Evolutionary conservation across 2,113 vertebrate genomes (phyloP), one percentile per base, ranked within the genome.

Genomic region (Zosterops japonicus): DNA sequence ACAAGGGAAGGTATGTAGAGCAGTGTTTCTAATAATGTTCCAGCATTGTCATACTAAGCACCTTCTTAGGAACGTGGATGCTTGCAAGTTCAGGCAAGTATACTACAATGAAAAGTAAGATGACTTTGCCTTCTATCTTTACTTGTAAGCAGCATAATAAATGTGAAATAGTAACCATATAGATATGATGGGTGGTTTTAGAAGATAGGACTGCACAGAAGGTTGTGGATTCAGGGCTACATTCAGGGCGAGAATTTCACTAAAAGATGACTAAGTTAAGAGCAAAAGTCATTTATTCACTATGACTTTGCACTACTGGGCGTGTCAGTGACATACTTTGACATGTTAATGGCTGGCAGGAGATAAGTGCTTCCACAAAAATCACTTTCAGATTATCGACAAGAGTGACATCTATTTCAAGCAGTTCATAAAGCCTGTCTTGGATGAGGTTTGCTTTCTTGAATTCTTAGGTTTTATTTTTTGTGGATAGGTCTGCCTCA

Each of bases 1-100:
- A 75, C 99, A 98, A 89, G 99, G 99, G 70, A 99, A 99, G 98
- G 99, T 99, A 98, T 69, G 98, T 98, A 59, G 46, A 70, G 33
- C 31, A 64, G 8, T 25, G 0, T 67, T 77, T 65, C 25, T 94
- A 42, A 29, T 36, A 41, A 25, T 57, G 8, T 49, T 89, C 25
- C 67, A 20, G 31, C 33, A 35, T 10, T 90, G 8, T 61, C 23
- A 12, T 12, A 3, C 63, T 76, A 63, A 89, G 29, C 23, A 13
- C 22, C 18, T 57, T 83, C n/a, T 71, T 12, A 49, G 15, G 44
- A 55, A 19, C 21, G 9, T 65, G 28, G 8, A 28, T 55, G 12
- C 25, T 83, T 87, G 20, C 24, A 70, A 63, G 21, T 70, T 74
- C 77, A 41, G 14, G 29, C 8, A 71, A 25, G 15, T 50, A n/a